Evolutionary conservation across 2,888 invertebrate genomes (phyloP), one percentile per base, ranked within the genome.

Genomic region (Sminthurides aquaticus): DNA sequence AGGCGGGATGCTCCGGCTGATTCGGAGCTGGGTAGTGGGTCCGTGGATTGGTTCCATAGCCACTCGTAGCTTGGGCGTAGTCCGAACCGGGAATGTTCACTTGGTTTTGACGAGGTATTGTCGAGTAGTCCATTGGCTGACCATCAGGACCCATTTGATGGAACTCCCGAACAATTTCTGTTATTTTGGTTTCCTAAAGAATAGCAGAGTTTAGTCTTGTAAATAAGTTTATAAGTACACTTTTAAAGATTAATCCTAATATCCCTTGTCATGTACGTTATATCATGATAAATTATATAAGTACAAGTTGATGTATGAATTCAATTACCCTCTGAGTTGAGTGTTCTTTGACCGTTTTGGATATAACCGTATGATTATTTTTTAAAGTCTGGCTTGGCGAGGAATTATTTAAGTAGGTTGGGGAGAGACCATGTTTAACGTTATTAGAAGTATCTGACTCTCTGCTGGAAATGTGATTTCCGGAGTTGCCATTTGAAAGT

Each of bases 181-280:
- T 86, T 69, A 86, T 85, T 34, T 86, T 86, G 66, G 86, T 86
- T 76, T 87, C 86, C 83, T 87, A 80, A n/a, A n/a, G n/a, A n/a
- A n/a, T n/a, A n/a, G n/a, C n/a, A n/a, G n/a, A n/a, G n/a, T 57
- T 66, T 56, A n/a, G n/a, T n/a, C n/a, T n/a, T n/a, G n/a, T n/a
- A n/a, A n/a, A n/a, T n/a, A n/a, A n/a, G n/a, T n/a, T n/a, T n/a
- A n/a, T n/a, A n/a, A n/a, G n/a, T n/a, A n/a, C n/a, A n/a, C n/a
- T n/a, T n/a, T n/a, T n/a, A n/a, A n/a, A n/a, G n/a, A n/a, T n/a
- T n/a, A n/a, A n/a, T n/a, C n/a, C n/a, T n/a, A n/a, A n/a, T n/a
- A n/a, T n/a, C n/a, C n/a, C n/a, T n/a, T n/a, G n/a, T n/a, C n/a
- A n/a, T n/a, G n/a, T n/a, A n/a, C n/a, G 18, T 28, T 26, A 15